Conservation (phyloP, 1,140 invertebrate species). For the Aradophagus sp. region DNA sequence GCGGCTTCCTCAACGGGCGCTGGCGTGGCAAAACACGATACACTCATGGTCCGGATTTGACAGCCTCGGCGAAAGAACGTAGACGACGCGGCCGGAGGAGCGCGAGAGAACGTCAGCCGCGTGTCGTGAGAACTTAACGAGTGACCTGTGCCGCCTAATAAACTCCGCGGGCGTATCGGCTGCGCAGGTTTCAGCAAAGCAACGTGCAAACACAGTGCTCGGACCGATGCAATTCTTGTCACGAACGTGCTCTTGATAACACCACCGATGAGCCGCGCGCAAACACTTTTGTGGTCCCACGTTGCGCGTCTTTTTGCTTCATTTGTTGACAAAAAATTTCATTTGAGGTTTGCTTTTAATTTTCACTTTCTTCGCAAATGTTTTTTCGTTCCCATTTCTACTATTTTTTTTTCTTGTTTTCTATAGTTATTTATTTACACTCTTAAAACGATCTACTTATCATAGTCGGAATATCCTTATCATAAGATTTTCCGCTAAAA, state of each 20-base stretch:
- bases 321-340: too few relatives aligned
- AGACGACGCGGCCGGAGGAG: conserved; percentile 21
- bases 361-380: not conserved
- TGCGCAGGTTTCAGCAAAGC: conserved; percentile 60
- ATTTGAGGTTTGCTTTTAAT: too few relatives aligned
- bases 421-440: too few relatives aligned
- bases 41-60: conserved; percentile 45
- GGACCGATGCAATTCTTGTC: conserved; percentile 52
- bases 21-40: conserved; percentile 34
- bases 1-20: conserved; percentile 28
- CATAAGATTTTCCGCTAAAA: too few relatives aligned
- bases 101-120: conserved; percentile 55
- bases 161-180: conserved; percentile 55
- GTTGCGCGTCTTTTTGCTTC: too few relatives aligned
- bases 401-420: not conserved
- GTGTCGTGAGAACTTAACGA: conserved; percentile 57
- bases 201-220: conserved; percentile 54
- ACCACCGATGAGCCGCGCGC: conserved; percentile 5
- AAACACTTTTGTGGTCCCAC: conserved; percentile 2
- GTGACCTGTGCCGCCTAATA: conserved; percentile 58
- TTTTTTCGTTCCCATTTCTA: not conserved
- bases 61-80: conserved; percentile 32
- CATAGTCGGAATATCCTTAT: too few relatives aligned
- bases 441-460: too few relatives aligned
- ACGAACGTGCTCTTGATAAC: conserved; percentile 55